Percentiles rank a stretch among this genome's conserved stretches.
These are phyloP conservation scores for Hypomecis punctinalis DNA, from an alignment of 2,888 invertebrate genomes.

Conservation along the genomic window DNA sequence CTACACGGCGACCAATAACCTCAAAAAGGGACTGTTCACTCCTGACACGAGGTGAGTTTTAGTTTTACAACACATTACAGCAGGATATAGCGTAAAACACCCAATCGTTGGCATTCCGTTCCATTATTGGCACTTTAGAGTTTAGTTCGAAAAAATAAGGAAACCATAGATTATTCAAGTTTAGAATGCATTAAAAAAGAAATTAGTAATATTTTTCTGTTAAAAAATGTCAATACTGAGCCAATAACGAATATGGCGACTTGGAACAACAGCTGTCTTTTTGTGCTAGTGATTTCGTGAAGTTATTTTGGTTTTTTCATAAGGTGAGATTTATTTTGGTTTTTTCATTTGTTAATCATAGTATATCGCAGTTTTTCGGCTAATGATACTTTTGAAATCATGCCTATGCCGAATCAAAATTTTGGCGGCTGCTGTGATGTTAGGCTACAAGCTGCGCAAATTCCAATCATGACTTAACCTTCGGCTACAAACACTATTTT, in stretches of 20 bases:
- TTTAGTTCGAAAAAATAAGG: neutral
- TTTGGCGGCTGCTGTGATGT: too few relatives aligned
- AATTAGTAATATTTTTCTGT: neutral
- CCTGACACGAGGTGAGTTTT: constrained; percentile 85
- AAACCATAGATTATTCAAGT: constrained; percentile 2
- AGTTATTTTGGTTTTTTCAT: constrained; percentile 2
- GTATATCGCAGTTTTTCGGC: neutral
- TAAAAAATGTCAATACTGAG: neutral
- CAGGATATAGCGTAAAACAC: neutral
- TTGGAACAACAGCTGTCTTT: constrained; percentile 1
- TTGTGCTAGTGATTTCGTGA: neutral
- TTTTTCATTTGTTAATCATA: neutral
- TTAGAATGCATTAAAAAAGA: neutral
- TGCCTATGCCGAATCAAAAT: neutral
- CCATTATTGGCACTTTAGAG: neutral
- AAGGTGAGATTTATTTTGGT: neutral
- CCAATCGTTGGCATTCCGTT: neutral
- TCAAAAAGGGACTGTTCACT: constrained; percentile 90
- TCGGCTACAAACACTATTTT: too few relatives aligned
- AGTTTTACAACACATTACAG: neutral
- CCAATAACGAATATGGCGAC: neutral
- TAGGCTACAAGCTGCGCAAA: too few relatives aligned
- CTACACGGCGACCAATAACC: constrained; percentile 89
- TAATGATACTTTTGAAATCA: neutral
- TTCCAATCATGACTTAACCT: too few relatives aligned